phyloP scores from a whole-genome alignment of 1,140 invertebrate genomes.

The Camponotus floridanus region DNA sequence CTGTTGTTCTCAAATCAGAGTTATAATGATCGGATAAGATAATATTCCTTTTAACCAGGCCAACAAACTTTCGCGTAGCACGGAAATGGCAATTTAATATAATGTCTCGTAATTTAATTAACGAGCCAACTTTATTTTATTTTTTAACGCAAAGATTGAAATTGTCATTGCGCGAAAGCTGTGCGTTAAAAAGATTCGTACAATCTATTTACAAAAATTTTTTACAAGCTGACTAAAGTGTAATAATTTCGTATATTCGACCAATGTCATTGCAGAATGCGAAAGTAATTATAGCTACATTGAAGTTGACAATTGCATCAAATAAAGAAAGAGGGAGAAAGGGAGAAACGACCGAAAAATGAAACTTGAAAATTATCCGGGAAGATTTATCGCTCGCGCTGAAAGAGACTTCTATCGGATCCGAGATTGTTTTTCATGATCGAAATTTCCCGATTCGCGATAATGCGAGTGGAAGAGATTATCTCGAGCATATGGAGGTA shows the following conservation, averaged over 20 bases:
- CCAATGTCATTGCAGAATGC: slow-evolving; percentile 15
- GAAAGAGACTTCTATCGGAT: slow-evolving; percentile 30
- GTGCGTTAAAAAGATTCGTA: slow-evolving; percentile 21
- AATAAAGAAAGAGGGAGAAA: background rate
- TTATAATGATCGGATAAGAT: slow-evolving; percentile 48
- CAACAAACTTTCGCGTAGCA: background rate
- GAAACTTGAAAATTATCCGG: slow-evolving; percentile 48
- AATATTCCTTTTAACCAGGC: background rate
- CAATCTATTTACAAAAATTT: slow-evolving; percentile 20
- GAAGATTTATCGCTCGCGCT: slow-evolving; percentile 19
- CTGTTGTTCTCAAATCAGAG: slow-evolving; percentile 11
- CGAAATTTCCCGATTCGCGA: slow-evolving; percentile 56
- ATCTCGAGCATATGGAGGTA: slow-evolving; percentile 56
- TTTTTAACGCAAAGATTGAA: slow-evolving; percentile 63
- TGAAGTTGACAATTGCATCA: slow-evolving; percentile 32
- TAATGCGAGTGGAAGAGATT: slow-evolving; percentile 70
- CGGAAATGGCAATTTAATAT: background rate
- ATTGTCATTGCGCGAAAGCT: slow-evolving; percentile 32
- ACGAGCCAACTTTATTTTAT: slow-evolving; percentile 61
- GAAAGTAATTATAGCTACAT: slow-evolving; percentile 59
- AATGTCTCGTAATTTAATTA: slow-evolving; percentile 65
- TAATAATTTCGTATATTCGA: slow-evolving; percentile 56
- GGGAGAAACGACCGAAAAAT: background rate
- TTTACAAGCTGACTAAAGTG: slow-evolving; percentile 8
- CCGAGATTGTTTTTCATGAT: slow-evolving; percentile 66